Evolutionary conservation across 2,113 vertebrate genomes (phyloP).

Genomic region (zebrafish (Danio rerio)): GRCz12tu NC_133194.1:14411501-14412000

Average conservation of each 20-base stretch:
- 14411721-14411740: conserved; percentile 32
- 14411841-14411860: neutral
- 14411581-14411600: neutral
- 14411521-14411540: too few relatives aligned
- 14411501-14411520: too few relatives aligned
- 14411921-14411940: too few relatives aligned
- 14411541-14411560: too few relatives aligned
- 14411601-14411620: neutral
- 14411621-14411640: neutral
- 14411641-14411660: conserved; percentile 32
- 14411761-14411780: neutral
- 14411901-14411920: too few relatives aligned
- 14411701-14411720: conserved; percentile 44
- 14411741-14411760: conserved; percentile 20
- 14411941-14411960: too few relatives aligned
- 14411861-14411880: too few relatives aligned
- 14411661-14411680: conserved; percentile 33
- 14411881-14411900: too few relatives aligned
- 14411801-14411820: neutral
- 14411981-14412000: too few relatives aligned
- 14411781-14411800: conserved; percentile 7
- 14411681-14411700: conserved; percentile 47
- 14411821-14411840: neutral
- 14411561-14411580: too few relatives aligned
- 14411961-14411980: too few relatives aligned